These are phyloP conservation scores for Lepilemur ruficaudatus DNA, from an alignment of 2,797 vertebrate species.

Conservation along the genomic window DNA sequence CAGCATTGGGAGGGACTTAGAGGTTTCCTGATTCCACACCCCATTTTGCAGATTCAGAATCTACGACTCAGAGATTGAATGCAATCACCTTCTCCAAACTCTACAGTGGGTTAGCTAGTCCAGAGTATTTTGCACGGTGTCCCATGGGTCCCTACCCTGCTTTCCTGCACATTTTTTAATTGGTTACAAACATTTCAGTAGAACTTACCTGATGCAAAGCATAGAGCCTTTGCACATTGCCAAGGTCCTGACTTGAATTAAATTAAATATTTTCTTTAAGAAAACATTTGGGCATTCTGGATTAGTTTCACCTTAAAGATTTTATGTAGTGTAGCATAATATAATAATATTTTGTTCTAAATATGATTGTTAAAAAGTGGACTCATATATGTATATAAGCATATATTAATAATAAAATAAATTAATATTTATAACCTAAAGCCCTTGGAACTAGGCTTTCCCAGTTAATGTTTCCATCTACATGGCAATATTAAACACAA, in stretches of 20 bases:
- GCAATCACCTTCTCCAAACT: not conserved
- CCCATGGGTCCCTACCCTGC: not conserved
- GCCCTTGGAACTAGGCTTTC: not conserved
- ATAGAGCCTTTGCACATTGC: not conserved
- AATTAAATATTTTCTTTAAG: conserved; percentile 16
- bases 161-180: not conserved
- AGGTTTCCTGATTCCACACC: not conserved
- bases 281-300: not conserved
- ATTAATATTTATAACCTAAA: not conserved
- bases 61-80: not conserved
- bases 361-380: not conserved
- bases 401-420: not conserved
- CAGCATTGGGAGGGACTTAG: not conserved
- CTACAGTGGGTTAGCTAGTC: too few relatives aligned
- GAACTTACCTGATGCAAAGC: not conserved
- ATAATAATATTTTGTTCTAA: conserved; percentile 4
- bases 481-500: not conserved
- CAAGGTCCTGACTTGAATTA: not conserved
- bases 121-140: not conserved
- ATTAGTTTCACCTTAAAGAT: conserved; percentile 30
- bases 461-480: not conserved
- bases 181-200: not conserved
- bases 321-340: not conserved
- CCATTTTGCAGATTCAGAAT: not conserved
- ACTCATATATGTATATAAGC: not conserved